A percentile compares a stretch with the other conserved stretches of the same genome.
Evolutionary conservation across 2,797 vertebrate genomes (phyloP).

Genomic region (Girardinus metallicus): DNA sequence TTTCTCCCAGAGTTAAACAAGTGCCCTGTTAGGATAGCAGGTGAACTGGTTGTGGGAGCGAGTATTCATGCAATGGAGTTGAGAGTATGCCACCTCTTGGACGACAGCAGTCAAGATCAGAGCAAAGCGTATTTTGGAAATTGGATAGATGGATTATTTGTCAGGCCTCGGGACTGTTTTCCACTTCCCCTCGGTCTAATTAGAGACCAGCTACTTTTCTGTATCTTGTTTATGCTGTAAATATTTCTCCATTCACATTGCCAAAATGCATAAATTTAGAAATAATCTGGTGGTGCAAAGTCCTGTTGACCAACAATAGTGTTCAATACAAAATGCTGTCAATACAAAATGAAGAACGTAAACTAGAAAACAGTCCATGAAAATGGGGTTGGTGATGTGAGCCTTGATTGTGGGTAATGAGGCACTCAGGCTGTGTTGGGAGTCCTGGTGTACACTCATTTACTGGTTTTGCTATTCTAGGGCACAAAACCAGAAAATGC

Average conservation of each 20-base stretch:
- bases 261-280: not conserved
- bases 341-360: not conserved
- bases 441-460: not conserved
- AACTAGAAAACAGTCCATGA: not conserved
- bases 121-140: not conserved
- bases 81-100: not conserved
- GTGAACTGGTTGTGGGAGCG: not conserved
- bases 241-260: not conserved
- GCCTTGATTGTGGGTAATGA: not conserved
- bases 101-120: not conserved
- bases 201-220: not conserved
- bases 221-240: not conserved
- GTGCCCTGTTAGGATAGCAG: not conserved
- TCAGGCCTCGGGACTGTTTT: not conserved
- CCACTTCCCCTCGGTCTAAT: not conserved
- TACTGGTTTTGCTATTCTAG: not conserved
- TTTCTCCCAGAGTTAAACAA: not conserved
- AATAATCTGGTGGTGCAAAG: not conserved
- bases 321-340: not conserved
- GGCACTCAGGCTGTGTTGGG: not conserved
- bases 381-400: not conserved
- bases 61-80: not conserved
- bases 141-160: slow-evolving; percentile 2
- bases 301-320: not conserved
- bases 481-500: not conserved